A percentile compares a stretch with the other conserved stretches of the same genome.
These are phyloP conservation scores for Pseudopleuronectes americanus DNA, from an alignment of 2,797 vertebrate species.

Conservation along the genomic window DNA sequence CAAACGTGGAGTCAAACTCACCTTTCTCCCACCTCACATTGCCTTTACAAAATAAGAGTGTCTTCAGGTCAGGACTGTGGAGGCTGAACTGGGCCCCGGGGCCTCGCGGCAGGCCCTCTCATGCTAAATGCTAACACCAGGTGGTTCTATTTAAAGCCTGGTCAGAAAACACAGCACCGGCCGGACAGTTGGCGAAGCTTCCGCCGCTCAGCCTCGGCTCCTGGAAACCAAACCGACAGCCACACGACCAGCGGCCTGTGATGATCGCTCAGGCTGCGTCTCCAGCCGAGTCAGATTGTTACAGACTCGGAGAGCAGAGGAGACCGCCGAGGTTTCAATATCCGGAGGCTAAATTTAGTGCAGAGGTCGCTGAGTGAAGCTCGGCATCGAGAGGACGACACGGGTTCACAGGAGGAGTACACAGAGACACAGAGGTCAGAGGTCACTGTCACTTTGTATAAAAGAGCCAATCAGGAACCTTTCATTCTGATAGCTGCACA, in stretches of 20 bases:
- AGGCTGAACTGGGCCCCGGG: too few relatives aligned
- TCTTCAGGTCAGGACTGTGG: too few relatives aligned
- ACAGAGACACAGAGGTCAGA: too few relatives aligned
- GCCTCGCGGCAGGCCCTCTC: neutral
- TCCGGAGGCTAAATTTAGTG: constrained; percentile 49
- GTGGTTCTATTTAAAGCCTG: constrained; percentile 6
- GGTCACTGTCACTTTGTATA: too few relatives aligned
- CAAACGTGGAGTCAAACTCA: too few relatives aligned
- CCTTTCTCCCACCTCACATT: too few relatives aligned
- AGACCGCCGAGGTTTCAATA: constrained; percentile 33
- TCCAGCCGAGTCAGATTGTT: too few relatives aligned
- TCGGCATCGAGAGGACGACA: neutral
- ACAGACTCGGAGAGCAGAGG: constrained; percentile 3
- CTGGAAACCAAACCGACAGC: neutral
- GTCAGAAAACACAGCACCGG: neutral
- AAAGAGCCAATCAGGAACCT: too few relatives aligned
- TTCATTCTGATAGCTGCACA: too few relatives aligned
- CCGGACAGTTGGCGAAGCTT: neutral
- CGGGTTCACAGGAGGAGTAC: too few relatives aligned
- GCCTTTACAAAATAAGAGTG: too few relatives aligned
- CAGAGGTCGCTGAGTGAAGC: neutral
- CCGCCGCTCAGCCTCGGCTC: neutral
- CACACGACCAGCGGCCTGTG: neutral
- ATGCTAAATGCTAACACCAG: neutral
- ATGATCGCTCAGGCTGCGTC: neutral